Percentiles rank a stretch among this genome's conserved stretches.
Conservation (phyloP, 1,140 invertebrate genomes). For the Schlechtendalia chinensis region DNA sequence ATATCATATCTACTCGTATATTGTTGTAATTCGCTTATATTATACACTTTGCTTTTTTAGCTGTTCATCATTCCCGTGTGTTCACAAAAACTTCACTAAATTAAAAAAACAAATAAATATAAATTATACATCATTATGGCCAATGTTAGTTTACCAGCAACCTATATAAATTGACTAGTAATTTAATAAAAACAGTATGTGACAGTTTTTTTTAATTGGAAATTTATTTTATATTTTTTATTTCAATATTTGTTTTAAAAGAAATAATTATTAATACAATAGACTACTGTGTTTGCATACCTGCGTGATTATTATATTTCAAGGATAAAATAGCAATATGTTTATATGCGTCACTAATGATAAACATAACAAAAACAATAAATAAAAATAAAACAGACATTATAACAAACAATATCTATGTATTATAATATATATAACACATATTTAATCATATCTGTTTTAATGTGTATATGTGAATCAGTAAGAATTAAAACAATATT, state of each 20-base stretch:
- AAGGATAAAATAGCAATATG: constrained; percentile 31
- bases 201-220: background rate
- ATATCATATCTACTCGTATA: background rate
- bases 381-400: background rate
- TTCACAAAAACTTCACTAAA: too few relatives aligned
- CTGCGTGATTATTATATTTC: constrained; percentile 11
- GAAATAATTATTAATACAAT: constrained; percentile 15
- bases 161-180: background rate
- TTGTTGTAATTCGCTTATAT: background rate
- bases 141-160: too few relatives aligned
- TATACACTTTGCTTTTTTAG: too few relatives aligned
- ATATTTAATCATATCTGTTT: too few relatives aligned
- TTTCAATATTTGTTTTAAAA: constrained; percentile 17
- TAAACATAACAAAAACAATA: constrained; percentile 30
- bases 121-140: too few relatives aligned
- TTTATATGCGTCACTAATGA: constrained; percentile 30
- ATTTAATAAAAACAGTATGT: background rate
- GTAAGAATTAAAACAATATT: too few relatives aligned
- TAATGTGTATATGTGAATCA: too few relatives aligned
- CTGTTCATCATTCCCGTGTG: too few relatives aligned
- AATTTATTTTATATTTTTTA: background rate
- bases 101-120: too few relatives aligned
- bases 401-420: background rate
- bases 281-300: constrained; percentile 26
- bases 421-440: too few relatives aligned